Percentiles rank a stretch among this genome's conserved stretches.
These are phyloP conservation scores for Stenodera caucasica DNA, from an alignment of 2,888 invertebrate species.

Conservation along the genomic window DNA sequence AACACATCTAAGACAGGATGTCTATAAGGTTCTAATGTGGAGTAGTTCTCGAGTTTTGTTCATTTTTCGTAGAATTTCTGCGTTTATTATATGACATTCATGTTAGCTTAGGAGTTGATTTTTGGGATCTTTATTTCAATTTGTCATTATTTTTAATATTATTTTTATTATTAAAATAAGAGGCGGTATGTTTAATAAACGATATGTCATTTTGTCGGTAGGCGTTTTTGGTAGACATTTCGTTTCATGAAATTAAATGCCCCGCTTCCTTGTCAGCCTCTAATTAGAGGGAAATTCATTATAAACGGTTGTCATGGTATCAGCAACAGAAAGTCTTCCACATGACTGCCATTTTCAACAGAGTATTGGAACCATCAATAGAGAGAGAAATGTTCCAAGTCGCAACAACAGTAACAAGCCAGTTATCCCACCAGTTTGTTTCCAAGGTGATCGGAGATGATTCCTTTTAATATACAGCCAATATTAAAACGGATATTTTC, in stretches of 20 bases:
- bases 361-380: conserved; percentile 44
- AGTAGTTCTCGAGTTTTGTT: no score
- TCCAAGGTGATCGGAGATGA: conserved; percentile 29
- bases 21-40: no score
- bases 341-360: conserved; percentile 45
- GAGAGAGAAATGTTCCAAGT: conserved; percentile 40
- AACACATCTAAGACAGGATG: no score
- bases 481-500: not conserved
- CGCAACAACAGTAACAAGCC: conserved; percentile 43
- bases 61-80: no score
- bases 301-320: conserved; percentile 51
- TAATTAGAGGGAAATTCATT: conserved; percentile 51
- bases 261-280: conserved; percentile 41
- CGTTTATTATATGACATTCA: no score
- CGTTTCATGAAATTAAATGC: conserved; percentile 38
- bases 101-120: no score
- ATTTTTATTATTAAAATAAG: not conserved
- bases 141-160: no score
- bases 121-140: no score
- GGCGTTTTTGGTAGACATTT: conserved; percentile 1
- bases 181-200: not conserved
- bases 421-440: conserved; percentile 39
- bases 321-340: conserved; percentile 49
- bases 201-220: not conserved
- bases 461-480: not conserved